Conservation (phyloP, 2,888 invertebrate genomes). For the Bellardia bayeri region DNA sequence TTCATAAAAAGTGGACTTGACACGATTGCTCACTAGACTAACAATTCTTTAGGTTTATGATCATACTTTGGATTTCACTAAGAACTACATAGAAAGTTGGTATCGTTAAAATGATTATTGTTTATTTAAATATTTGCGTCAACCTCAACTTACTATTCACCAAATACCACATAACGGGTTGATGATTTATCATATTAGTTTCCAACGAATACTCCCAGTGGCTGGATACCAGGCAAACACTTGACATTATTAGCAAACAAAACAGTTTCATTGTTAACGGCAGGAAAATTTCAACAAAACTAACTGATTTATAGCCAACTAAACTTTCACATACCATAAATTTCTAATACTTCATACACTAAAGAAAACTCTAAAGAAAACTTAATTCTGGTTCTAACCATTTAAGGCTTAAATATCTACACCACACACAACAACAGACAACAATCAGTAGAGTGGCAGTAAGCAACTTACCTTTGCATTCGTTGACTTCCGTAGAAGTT, state of each 20-base stretch:
- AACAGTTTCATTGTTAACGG: constrained; percentile 57
- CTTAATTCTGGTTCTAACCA: constrained; percentile 53
- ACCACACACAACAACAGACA: neutral
- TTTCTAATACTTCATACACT: constrained; percentile 2
- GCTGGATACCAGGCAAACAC: constrained; percentile 35
- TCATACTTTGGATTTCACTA: too few species aligned
- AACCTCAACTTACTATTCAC: constrained; percentile 78
- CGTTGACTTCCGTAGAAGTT: constrained; percentile 94
- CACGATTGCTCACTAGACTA: too few species aligned
- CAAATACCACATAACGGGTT: constrained; percentile 77
- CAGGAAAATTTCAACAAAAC: constrained; percentile 48
- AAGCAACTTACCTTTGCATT: constrained; percentile 93
- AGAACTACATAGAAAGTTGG: too few species aligned
- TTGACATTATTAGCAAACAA: constrained; percentile 31
- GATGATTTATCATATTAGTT: constrained; percentile 76
- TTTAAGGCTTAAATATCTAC: constrained; percentile 54
- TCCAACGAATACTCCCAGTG: constrained; percentile 78
- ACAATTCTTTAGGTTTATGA: too few species aligned
- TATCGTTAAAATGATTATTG: too few species aligned
- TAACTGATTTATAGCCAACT: constrained; percentile 24
- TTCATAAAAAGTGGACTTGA: too few species aligned
- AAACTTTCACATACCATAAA: constrained; percentile 5
- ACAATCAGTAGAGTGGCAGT: neutral
- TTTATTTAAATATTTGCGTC: neutral
- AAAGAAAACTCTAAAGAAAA: constrained; percentile 5